phyloP scores from a whole-genome alignment of 1,140 invertebrate genomes.

The Cheumatopsyche charites region DNA sequence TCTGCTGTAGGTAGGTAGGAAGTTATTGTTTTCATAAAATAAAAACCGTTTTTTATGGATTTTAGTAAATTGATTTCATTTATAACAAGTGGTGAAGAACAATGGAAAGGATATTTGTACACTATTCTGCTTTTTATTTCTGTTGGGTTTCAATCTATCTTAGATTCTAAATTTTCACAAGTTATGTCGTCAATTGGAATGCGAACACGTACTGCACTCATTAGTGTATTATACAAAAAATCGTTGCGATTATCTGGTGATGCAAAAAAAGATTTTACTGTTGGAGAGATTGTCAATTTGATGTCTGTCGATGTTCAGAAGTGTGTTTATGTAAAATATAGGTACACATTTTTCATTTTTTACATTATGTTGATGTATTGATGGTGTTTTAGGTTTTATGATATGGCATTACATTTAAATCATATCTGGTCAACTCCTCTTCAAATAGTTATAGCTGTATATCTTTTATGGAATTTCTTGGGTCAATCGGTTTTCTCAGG shows the following conservation, averaged over 20 bases:
- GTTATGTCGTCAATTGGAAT: constrained; percentile 93
- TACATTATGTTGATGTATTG: neutral
- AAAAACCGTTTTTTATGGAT: too few relatives aligned
- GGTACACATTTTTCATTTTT: neutral
- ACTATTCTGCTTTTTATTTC: constrained; percentile 77
- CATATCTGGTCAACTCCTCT: constrained; percentile 97
- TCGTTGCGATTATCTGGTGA: constrained; percentile 78
- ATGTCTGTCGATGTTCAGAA: constrained; percentile 87
- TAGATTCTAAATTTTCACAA: constrained; percentile 88
- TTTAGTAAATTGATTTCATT: constrained; percentile 75
- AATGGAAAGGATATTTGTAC: constrained; percentile 90
- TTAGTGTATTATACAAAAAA: constrained; percentile 93
- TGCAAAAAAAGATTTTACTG: constrained; percentile 81
- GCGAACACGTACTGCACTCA: constrained; percentile 87
- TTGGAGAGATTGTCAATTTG: constrained; percentile 91
- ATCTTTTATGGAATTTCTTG: constrained; percentile 87
- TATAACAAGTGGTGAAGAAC: constrained; percentile 65
- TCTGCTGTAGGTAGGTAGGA: too few relatives aligned
- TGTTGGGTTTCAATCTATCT: constrained; percentile 83
- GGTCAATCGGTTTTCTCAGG: constrained; percentile 89
- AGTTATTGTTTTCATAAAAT: constrained; percentile 41
- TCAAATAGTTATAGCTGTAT: constrained; percentile 86
- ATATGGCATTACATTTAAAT: constrained; percentile 87
- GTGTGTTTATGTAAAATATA: too few relatives aligned
- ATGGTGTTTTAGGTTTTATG: constrained; percentile 72